Percentiles rank a stretch among this genome's conserved stretches.
phyloP scores from a whole-genome alignment of 2,113 vertebrate species.

The Charina bottae region DNA sequence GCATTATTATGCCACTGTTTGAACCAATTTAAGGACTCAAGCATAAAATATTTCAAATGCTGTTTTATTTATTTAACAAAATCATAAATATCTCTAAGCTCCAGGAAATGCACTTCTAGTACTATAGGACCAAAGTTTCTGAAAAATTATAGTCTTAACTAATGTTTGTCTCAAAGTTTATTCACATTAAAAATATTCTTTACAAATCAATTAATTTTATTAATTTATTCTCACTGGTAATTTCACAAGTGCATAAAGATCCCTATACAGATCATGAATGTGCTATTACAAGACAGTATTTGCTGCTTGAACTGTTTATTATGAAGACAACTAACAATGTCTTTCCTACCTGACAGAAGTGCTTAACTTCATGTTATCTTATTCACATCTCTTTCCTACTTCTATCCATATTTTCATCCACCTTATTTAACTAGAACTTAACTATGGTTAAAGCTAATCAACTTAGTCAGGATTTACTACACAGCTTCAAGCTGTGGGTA shows the following conservation, averaged over 20 bases:
- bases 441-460: not conserved
- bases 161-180: not conserved
- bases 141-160: not conserved
- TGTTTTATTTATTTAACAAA: not conserved
- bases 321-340: not conserved
- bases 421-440: not conserved
- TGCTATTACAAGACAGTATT: not conserved
- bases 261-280: not conserved
- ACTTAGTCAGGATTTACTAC: not conserved
- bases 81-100: not conserved
- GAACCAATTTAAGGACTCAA: slow-evolving; percentile 7
- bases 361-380: no score
- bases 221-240: not conserved
- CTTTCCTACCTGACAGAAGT: not conserved
- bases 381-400: not conserved
- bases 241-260: not conserved
- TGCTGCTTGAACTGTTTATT: not conserved
- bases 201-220: not conserved
- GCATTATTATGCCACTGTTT: not conserved
- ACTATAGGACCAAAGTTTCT: not conserved
- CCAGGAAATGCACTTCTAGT: not conserved
- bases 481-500: not conserved
- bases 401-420: not conserved
- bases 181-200: no score
- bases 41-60: not conserved